A percentile compares a stretch with the other conserved stretches of the same genome.
Conservation (phyloP, 2,797 vertebrate genomes). For the Mormyrops boulengeri region DNA sequence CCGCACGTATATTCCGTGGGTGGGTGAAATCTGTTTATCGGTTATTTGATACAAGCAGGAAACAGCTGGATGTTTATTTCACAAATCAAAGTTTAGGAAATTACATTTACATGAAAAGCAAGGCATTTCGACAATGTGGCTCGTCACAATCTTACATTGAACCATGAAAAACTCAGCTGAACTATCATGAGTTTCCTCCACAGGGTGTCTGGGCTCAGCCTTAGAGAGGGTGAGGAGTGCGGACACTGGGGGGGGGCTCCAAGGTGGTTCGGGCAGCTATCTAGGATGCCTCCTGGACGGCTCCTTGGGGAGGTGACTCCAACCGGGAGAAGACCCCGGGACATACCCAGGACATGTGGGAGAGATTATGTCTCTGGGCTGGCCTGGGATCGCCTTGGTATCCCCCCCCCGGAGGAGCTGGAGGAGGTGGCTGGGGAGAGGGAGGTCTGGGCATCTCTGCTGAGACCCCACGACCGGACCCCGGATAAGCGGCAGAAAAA, state of each 20-base stretch:
- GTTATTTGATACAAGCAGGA: neutral
- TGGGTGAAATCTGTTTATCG: neutral
- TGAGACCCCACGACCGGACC: neutral
- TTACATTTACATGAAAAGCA: neutral
- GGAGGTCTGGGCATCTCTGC: neutral
- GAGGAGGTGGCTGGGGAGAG: neutral
- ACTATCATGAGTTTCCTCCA: neutral
- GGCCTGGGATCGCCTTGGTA: neutral
- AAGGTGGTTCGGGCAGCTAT: no score
- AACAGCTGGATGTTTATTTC: neutral
- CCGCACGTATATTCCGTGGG: neutral
- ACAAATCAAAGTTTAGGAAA: neutral
- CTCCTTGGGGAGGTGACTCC: no score
- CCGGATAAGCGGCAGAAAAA: neutral
- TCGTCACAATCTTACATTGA: neutral
- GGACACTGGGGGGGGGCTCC: neutral
- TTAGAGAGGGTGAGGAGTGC: neutral
- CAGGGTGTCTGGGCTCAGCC: neutral
- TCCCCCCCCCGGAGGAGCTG: neutral
- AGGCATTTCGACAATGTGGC: neutral
- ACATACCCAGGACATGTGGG: neutral
- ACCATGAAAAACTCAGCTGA: neutral
- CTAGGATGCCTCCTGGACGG: no score
- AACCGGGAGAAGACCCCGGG: neutral
- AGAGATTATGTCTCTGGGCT: neutral